phyloP scores from a whole-genome alignment of 2,113 vertebrate genomes.

The Platysteira castanea region DNA sequence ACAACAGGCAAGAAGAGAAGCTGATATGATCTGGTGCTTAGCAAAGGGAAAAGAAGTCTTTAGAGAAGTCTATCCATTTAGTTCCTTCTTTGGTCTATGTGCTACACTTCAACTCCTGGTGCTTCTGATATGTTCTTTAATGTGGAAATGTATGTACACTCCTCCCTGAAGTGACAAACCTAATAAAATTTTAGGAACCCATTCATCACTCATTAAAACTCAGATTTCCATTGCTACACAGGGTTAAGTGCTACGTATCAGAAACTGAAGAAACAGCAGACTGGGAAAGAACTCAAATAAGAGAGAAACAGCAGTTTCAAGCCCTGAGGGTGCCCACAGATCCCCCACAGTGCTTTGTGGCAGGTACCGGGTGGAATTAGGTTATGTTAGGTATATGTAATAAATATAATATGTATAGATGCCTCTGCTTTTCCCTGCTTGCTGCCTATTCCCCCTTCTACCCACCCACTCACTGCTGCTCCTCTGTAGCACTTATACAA shows the following conservation, averaged over 20 bases:
- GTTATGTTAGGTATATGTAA: neutral
- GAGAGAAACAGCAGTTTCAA: neutral
- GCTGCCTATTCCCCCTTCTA: neutral
- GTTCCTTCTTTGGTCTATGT: neutral
- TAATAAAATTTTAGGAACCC: neutral
- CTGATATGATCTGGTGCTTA: neutral
- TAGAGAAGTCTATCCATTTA: neutral
- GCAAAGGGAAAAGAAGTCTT: neutral
- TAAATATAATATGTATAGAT: neutral
- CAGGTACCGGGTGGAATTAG: neutral
- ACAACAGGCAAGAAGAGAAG: neutral
- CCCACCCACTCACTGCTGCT: neutral
- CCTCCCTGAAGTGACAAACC: neutral
- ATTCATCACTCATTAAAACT: neutral
- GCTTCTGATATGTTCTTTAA: neutral
- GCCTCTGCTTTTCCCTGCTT: neutral
- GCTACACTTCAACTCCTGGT: neutral
- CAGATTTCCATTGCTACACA: neutral
- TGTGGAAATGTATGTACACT: neutral
- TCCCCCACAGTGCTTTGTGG: neutral
- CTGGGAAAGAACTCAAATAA: neutral
- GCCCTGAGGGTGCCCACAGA: neutral
- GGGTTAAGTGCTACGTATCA: neutral
- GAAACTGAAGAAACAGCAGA: neutral
- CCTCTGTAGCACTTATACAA: neutral